These are phyloP conservation scores for Trematomus bernacchii DNA, from an alignment of 2,797 vertebrate species.

Conservation along the genomic window DNA sequence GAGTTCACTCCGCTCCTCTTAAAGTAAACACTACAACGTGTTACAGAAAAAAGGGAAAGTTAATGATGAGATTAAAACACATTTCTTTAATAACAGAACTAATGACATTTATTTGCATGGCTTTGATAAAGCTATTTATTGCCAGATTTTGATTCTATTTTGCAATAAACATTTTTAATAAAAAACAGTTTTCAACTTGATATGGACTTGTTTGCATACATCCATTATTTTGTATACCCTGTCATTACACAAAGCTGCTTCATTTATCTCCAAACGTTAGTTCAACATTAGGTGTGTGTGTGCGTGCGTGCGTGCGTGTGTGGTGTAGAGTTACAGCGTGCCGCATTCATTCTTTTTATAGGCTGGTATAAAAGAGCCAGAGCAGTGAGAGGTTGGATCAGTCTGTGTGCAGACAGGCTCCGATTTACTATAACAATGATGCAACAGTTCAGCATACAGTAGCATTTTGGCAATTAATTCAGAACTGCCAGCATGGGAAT, in stretches of 20 bases:
- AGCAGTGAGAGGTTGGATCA: conserved; percentile 34
- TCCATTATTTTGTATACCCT: background rate
- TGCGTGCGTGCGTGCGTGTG: background rate
- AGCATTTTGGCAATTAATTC: too few relatives aligned
- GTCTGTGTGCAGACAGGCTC: conserved; percentile 3
- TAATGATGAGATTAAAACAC: background rate
- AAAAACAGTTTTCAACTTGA: too few relatives aligned
- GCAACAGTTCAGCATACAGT: background rate
- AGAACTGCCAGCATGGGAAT: background rate
- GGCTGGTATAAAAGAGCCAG: conserved; percentile 65
- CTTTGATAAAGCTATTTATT: background rate
- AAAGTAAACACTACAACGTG: conserved; percentile 10
- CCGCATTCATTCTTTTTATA: conserved; percentile 76
- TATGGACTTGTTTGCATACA: background rate
- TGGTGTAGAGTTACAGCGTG: conserved; percentile 61
- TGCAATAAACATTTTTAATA: conserved; percentile 32
- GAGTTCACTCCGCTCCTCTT: background rate
- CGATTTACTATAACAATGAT: background rate
- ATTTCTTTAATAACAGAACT: background rate
- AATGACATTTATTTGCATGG: background rate
- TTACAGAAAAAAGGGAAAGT: background rate
- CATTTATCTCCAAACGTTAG: conserved; percentile 33
- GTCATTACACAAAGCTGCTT: conserved; percentile 20
- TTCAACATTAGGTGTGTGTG: too few relatives aligned
- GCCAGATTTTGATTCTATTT: conserved; percentile 3